Conservation (phyloP, 2,888 invertebrate species). For the Drosophila eohydei region DNA sequence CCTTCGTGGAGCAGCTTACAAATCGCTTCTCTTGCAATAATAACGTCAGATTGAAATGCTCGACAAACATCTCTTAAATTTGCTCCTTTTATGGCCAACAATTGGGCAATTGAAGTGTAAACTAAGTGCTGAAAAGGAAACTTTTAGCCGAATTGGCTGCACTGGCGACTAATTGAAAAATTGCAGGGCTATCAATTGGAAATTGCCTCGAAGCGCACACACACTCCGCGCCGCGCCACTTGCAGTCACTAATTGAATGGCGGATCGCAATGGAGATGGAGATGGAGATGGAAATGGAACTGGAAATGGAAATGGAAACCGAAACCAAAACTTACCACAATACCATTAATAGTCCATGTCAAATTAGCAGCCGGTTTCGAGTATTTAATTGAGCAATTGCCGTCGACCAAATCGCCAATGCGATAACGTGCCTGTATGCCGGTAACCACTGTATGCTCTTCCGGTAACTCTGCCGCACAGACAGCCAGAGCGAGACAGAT, state of each 20-base stretch:
- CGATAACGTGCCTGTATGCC: constrained; percentile 86
- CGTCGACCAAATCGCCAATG: constrained; percentile 86
- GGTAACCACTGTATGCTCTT: constrained; percentile 86
- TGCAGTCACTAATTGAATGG: constrained; percentile 44
- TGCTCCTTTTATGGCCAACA: constrained; percentile 1
- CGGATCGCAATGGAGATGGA: constrained; percentile 14
- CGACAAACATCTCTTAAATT: neutral
- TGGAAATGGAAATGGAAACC: constrained; percentile 32
- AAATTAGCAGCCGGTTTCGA: constrained; percentile 87
- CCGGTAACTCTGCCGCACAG: constrained; percentile 85
- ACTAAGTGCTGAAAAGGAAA: constrained; percentile 29
- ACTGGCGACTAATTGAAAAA: constrained; percentile 72
- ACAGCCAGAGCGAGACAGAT: constrained; percentile 17
- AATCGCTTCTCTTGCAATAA: neutral
- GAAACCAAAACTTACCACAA: constrained; percentile 84
- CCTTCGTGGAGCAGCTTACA: neutral
- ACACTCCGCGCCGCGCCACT: neutral
- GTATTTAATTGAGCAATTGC: constrained; percentile 86
- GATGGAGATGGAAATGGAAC: constrained; percentile 14
- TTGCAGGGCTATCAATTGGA: constrained; percentile 69
- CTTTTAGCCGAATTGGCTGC: constrained; percentile 29
- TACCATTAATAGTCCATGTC: constrained; percentile 87
- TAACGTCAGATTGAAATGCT: neutral
- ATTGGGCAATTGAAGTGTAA: constrained; percentile 22
- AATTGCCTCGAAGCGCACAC: constrained; percentile 50